Percentiles rank a stretch among this genome's conserved stretches.
phyloP scores from a whole-genome alignment of 2,888 invertebrate genomes.

The Eugnorisma glareosa region DNA sequence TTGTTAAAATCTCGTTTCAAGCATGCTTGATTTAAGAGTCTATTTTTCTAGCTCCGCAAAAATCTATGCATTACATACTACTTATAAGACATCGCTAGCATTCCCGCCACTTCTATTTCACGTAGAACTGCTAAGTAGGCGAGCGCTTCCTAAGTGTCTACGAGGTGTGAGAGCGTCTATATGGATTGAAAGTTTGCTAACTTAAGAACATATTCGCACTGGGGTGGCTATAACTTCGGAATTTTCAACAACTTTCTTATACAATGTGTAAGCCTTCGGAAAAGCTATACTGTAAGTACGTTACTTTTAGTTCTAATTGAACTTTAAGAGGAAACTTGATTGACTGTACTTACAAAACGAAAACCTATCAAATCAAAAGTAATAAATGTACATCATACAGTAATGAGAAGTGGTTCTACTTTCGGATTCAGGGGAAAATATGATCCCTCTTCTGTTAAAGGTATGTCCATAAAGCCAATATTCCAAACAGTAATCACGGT shows the following conservation, averaged over 20 bases:
- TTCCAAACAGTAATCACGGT: background rate
- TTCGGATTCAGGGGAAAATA: background rate
- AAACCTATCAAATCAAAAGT: background rate
- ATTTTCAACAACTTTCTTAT: conserved; percentile 54
- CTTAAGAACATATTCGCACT: conserved; percentile 53
- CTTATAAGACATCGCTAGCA: background rate
- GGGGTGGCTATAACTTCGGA: conserved; percentile 34
- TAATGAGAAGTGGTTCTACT: background rate
- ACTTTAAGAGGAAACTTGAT: background rate
- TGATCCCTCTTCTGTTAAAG: background rate
- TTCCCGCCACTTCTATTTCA: conserved; percentile 20
- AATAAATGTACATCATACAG: background rate
- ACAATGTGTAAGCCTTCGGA: conserved; percentile 29
- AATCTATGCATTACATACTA: background rate
- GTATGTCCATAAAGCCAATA: background rate
- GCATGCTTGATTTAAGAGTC: background rate
- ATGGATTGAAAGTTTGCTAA: conserved; percentile 62
- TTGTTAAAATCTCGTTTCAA: background rate
- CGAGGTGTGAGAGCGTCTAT: conserved; percentile 52
- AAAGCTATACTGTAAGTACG: conserved; percentile 20
- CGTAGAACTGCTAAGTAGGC: conserved; percentile 58
- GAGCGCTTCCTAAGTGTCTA: conserved; percentile 54
- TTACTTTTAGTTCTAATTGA: conserved; percentile 22
- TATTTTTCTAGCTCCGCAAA: background rate
- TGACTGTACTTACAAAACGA: no score